These are phyloP conservation scores for Rhinella marina DNA, from an alignment of 2,797 vertebrate genomes.

Conservation along the genomic window DNA sequence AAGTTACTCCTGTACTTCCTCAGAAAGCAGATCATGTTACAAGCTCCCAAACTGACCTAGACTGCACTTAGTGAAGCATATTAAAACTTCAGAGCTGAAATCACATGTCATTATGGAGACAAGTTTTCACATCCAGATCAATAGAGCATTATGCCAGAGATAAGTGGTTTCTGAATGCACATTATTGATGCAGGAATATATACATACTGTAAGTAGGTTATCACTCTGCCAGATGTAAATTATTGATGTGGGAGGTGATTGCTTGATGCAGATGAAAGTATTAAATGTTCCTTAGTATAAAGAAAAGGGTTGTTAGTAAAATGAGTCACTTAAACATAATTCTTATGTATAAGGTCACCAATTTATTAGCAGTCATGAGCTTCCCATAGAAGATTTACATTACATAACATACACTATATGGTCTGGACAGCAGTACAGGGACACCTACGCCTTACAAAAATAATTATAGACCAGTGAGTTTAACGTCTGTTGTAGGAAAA, in stretches of 20 bases:
- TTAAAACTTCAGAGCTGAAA: conserved; percentile 25
- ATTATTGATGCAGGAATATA: conserved; percentile 10
- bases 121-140: background rate
- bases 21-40: background rate
- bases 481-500: no score
- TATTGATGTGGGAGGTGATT: conserved; percentile 17
- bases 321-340: background rate
- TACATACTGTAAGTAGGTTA: background rate
- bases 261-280: background rate
- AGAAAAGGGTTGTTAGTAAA: background rate
- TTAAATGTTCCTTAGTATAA: background rate
- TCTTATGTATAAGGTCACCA: background rate
- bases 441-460: no score
- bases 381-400: background rate
- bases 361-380: background rate
- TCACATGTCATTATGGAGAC: background rate
- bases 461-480: no score
- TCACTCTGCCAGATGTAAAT: background rate
- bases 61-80: conserved; percentile 12
- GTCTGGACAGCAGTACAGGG: no score
- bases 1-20: background rate
- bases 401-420: no score
- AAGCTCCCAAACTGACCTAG: background rate
- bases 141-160: background rate
- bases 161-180: conserved; percentile 1